A percentile compares a stretch with the other conserved stretches of the same genome.
Evolutionary conservation across 2,797 vertebrate species (phyloP).

Genomic region (Rhynchonycteris naso): DNA sequence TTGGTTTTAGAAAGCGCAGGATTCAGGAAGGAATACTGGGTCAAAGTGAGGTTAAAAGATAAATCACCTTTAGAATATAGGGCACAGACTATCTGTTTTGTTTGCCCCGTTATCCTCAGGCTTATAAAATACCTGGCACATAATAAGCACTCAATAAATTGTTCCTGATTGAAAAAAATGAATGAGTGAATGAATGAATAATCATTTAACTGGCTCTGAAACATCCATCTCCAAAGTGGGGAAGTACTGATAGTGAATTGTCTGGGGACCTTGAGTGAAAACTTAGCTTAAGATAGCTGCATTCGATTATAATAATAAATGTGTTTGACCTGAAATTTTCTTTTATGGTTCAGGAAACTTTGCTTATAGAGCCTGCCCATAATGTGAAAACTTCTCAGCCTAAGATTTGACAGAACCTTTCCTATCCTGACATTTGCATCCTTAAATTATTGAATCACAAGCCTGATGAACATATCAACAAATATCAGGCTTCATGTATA

Average conservation of each 20-base stretch:
- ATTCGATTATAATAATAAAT: neutral
- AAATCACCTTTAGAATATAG: neutral
- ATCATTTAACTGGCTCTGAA: neutral
- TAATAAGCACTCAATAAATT: constrained; percentile 1
- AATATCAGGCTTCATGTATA: neutral
- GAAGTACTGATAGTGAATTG: neutral
- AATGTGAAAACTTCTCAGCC: neutral
- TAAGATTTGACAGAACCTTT: neutral
- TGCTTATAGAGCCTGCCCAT: neutral
- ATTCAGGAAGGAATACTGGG: neutral
- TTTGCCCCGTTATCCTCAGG: neutral
- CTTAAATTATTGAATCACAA: neutral
- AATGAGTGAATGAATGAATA: neutral
- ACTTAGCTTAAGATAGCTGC: neutral
- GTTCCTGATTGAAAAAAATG: constrained; percentile 34
- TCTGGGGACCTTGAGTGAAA: neutral
- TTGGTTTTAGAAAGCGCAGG: neutral
- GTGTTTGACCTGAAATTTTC: neutral
- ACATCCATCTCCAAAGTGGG: neutral
- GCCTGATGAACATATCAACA: neutral
- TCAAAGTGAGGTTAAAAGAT: neutral
- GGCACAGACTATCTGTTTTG: neutral
- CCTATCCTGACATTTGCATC: neutral
- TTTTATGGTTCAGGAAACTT: constrained; percentile 11
- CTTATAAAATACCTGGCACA: neutral